A percentile compares a stretch with the other conserved stretches of the same genome.
Evolutionary conservation across 2,113 vertebrate species (phyloP).

Genomic region (Sinocyclocheilus maitianheensis): DNA sequence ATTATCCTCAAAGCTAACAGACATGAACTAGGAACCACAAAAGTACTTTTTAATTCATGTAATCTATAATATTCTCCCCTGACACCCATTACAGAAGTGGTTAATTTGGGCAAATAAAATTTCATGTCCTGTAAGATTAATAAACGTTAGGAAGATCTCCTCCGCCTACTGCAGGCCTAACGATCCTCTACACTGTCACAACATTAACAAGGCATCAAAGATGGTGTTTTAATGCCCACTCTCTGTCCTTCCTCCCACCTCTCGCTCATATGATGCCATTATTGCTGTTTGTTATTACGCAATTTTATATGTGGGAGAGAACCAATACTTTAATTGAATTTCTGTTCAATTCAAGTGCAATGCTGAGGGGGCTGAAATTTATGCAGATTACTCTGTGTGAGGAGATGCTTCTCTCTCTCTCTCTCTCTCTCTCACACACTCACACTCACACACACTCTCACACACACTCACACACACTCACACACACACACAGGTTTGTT

Average conservation of each 20-base stretch:
- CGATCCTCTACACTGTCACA: constrained; percentile 34
- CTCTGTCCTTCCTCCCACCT: constrained; percentile 19
- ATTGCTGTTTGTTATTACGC: constrained; percentile 51
- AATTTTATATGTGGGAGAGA: constrained; percentile 34
- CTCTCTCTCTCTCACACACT: not conserved
- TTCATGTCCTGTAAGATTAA: constrained; percentile 42
- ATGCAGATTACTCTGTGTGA: constrained; percentile 19
- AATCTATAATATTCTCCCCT: not conserved
- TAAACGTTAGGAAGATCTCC: constrained; percentile 16
- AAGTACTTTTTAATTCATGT: not conserved
- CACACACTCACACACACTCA: not conserved
- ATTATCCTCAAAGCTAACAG: not conserved
- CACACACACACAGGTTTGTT: not conserved
- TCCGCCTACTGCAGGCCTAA: constrained; percentile 27
- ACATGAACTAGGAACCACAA: not conserved
- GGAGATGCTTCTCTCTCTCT: not conserved
- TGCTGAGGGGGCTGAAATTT: constrained; percentile 34
- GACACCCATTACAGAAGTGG: constrained; percentile 13
- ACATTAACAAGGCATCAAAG: constrained; percentile 44
- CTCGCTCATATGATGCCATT: constrained; percentile 43
- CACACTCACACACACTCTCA: not conserved
- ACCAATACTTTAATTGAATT: constrained; percentile 51
- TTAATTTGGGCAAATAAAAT: constrained; percentile 37
- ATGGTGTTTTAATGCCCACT: constrained; percentile 38
- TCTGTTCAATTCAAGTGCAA: constrained; percentile 31